A percentile compares a stretch with the other conserved stretches of the same genome.
Conservation (phyloP, 2,797 vertebrate species). For the Picus viridis region DNA sequence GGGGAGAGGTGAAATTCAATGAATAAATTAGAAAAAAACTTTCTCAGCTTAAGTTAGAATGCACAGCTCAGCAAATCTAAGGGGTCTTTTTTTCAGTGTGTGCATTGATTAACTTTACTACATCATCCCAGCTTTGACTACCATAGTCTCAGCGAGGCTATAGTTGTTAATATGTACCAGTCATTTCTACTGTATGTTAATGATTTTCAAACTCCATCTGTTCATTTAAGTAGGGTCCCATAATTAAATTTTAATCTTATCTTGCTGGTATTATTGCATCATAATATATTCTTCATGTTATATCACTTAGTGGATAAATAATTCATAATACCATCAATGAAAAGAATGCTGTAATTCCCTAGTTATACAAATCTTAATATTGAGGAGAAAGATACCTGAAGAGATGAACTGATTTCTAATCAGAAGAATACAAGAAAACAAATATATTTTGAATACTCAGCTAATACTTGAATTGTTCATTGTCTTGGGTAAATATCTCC, state of each 20-base stretch:
- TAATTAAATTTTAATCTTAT: neutral
- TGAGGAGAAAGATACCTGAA: neutral
- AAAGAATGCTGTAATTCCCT: neutral
- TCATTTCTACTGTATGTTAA: neutral
- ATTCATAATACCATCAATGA: neutral
- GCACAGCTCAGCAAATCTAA: slow-evolving; percentile 19
- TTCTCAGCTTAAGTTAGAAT: slow-evolving; percentile 14
- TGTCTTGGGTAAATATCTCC: neutral
- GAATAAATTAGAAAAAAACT: slow-evolving; percentile 68
- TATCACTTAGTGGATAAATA: neutral
- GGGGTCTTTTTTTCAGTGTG: neutral
- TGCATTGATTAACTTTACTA: neutral
- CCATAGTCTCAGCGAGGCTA: neutral
- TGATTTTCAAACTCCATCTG: neutral
- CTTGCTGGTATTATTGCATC: neutral
- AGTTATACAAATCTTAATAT: neutral
- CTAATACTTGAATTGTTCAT: neutral
- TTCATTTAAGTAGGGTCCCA: neutral
- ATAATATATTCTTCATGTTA: neutral
- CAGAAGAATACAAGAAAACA: neutral
- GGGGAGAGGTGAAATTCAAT: slow-evolving; percentile 45
- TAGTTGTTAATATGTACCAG: neutral
- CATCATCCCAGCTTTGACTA: neutral
- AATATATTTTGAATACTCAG: neutral
- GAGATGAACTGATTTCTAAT: neutral